phyloP scores from a whole-genome alignment of 2,888 invertebrate species.

The Sycophila texana region DNA sequence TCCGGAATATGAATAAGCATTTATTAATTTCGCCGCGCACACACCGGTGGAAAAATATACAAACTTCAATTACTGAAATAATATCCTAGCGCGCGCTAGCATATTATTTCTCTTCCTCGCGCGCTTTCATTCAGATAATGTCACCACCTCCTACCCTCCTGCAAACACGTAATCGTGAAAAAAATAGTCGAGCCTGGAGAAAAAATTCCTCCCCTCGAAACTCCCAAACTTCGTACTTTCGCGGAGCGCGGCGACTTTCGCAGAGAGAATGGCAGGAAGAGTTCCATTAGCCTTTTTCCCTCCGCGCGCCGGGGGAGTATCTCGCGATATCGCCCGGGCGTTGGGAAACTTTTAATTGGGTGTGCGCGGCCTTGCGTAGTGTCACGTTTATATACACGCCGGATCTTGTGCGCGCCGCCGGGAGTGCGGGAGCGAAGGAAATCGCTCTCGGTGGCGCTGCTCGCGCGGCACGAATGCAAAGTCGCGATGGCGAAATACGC shows the following conservation, averaged over 20 bases:
- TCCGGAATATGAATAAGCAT: neutral
- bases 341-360: conserved; percentile 52
- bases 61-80: no score
- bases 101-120: no score
- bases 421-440: neutral
- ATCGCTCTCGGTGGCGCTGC: neutral
- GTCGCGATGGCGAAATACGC: conserved; percentile 12
- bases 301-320: neutral
- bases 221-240: no score
- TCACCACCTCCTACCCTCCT: no score
- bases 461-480: conserved; percentile 28
- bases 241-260: no score
- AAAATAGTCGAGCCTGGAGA: no score
- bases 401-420: neutral
- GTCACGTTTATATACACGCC: neutral
- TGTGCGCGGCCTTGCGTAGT: neutral
- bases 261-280: neutral
- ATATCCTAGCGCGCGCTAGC: no score
- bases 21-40: neutral
- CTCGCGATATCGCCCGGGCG: conserved; percentile 1
- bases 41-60: no score
- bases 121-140: no score
- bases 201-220: no score
- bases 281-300: neutral
- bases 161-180: no score